phyloP scores from a whole-genome alignment of 2,113 vertebrate species.

The Tinamus guttatus region DNA sequence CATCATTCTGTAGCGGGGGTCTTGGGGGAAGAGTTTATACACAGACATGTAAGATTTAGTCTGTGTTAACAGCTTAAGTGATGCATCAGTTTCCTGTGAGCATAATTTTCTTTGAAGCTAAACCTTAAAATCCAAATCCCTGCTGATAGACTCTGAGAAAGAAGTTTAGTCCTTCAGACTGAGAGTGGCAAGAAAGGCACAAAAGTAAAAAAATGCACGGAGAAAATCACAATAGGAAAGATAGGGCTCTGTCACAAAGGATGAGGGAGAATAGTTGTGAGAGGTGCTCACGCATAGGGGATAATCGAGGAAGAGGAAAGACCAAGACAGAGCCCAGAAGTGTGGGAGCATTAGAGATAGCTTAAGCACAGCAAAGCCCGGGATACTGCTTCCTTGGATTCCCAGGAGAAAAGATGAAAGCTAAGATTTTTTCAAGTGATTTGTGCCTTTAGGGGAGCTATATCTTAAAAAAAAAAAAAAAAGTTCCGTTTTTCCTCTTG shows the following conservation, averaged over 20 bases:
- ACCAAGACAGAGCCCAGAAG: background rate
- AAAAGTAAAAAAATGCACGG: slow-evolving; percentile 26
- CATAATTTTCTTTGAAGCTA: slow-evolving; percentile 40
- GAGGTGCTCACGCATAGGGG: background rate
- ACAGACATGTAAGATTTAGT: background rate
- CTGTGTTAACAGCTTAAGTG: background rate
- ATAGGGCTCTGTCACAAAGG: background rate
- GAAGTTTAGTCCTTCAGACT: slow-evolving; percentile 4
- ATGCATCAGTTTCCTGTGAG: slow-evolving; percentile 7
- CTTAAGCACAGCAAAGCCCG: background rate
- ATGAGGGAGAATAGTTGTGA: background rate
- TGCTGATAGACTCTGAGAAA: slow-evolving; percentile 7
- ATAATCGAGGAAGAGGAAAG: slow-evolving; percentile 18
- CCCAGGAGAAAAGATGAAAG: background rate
- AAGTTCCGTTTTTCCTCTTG: background rate
- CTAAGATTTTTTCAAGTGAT: background rate
- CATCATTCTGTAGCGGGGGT: background rate
- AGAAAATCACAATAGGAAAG: slow-evolving; percentile 30
- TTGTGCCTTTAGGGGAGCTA: background rate
- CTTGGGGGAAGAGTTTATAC: background rate
- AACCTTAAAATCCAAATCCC: slow-evolving; percentile 33
- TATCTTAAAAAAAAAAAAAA: background rate
- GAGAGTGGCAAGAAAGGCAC: background rate
- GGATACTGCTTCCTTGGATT: background rate
- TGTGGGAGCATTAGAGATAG: background rate